phyloP scores from a whole-genome alignment of 2,888 invertebrate genomes.

The Xestia c-nigrum region DNA sequence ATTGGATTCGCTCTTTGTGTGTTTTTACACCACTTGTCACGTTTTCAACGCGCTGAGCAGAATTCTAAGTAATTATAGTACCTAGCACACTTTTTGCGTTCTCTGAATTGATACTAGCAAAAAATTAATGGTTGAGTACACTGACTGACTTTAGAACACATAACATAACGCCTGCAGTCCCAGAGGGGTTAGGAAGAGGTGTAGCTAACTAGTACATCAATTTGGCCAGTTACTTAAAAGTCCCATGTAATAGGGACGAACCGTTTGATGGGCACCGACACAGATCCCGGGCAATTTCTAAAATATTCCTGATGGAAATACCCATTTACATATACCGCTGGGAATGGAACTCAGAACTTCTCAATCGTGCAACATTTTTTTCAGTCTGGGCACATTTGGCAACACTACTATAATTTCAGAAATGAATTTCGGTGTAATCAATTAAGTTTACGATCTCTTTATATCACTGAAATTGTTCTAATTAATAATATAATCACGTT shows the following conservation, averaged over 20 bases:
- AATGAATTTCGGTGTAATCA: not conserved
- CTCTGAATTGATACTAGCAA: slow-evolving; percentile 21
- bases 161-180: not conserved
- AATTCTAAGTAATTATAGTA: slow-evolving; percentile 26
- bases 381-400: no score
- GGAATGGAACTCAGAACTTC: not conserved
- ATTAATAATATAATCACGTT: slow-evolving; percentile 25
- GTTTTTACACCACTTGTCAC: slow-evolving; percentile 30
- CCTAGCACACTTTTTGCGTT: slow-evolving; percentile 17
- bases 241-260: not conserved
- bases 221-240: not conserved
- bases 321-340: not conserved
- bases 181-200: not conserved
- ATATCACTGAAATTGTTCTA: not conserved
- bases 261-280: not conserved
- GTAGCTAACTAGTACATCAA: not conserved
- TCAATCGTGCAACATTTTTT: not conserved
- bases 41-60: slow-evolving; percentile 7
- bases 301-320: not conserved
- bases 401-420: no score
- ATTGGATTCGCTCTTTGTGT: not conserved
- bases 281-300: not conserved
- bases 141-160: not conserved
- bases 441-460: slow-evolving; percentile 11
- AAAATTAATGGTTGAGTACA: slow-evolving; percentile 7